Evolutionary conservation across 2,797 vertebrate species (phyloP).

Genomic region (Choloepus didactylus): DNA sequence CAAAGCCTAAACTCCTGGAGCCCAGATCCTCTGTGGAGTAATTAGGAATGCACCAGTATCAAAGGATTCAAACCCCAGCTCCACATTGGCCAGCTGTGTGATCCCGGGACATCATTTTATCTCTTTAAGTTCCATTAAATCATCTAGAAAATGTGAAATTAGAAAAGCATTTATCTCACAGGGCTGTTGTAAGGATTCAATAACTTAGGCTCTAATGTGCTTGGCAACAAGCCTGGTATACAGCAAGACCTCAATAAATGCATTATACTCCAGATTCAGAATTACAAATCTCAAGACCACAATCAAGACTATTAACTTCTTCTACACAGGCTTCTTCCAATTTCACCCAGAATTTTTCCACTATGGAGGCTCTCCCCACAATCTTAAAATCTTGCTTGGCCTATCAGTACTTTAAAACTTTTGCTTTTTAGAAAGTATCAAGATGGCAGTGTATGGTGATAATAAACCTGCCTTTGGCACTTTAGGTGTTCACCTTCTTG

Average conservation of each 20-base stretch:
- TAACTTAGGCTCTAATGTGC: conserved; percentile 23
- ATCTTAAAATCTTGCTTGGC: background rate
- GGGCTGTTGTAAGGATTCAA: background rate
- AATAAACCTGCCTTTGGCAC: background rate
- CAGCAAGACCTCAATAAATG: background rate
- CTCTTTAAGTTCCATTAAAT: conserved; percentile 37
- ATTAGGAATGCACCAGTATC: background rate
- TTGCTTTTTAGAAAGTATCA: background rate
- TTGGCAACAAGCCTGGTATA: conserved; percentile 25
- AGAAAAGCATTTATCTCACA: conserved; percentile 36
- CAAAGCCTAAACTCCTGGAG: background rate
- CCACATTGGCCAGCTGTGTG: background rate
- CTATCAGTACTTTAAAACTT: background rate
- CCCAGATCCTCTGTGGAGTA: background rate
- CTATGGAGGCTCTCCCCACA: background rate
- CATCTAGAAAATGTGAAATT: conserved; percentile 45
- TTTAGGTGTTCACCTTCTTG: background rate
- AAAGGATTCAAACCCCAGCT: background rate
- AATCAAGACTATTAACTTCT: conserved; percentile 9
- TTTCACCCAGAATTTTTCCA: conserved; percentile 2
- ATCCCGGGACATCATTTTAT: background rate
- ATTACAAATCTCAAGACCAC: conserved; percentile 38
- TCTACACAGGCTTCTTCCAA: background rate
- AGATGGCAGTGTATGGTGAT: background rate
- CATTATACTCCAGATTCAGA: conserved; percentile 17